Evolutionary conservation across 1,140 invertebrate genomes (phyloP).

Genomic region (Arctopsyche grandis): DNA sequence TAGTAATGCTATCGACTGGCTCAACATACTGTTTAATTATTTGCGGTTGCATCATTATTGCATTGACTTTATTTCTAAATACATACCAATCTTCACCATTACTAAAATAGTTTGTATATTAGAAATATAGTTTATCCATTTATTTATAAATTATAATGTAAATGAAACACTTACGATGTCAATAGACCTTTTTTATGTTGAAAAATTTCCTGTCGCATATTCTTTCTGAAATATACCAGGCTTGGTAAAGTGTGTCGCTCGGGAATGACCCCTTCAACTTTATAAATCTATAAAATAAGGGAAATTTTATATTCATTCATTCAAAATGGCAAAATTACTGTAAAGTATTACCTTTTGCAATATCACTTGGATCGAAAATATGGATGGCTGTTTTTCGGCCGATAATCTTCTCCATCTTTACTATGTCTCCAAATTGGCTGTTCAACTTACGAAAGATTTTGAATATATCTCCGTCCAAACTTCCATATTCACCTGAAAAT

Average conservation of each 20-base stretch:
- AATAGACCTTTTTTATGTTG: slow-evolving; percentile 28
- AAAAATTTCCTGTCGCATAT: slow-evolving; percentile 35
- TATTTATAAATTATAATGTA: not conserved
- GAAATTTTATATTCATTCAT: slow-evolving; percentile 1
- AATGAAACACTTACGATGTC: slow-evolving; percentile 30
- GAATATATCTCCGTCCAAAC: not conserved
- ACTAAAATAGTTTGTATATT: not conserved
- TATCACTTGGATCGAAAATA: slow-evolving; percentile 41
- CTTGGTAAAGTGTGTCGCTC: slow-evolving; percentile 34
- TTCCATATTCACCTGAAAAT: slow-evolving; percentile 39
- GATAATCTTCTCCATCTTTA: slow-evolving; percentile 34
- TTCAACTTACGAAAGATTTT: not conserved
- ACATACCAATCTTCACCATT: slow-evolving; percentile 42
- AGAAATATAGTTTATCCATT: not conserved
- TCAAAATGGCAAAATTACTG: no score
- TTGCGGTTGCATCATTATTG: slow-evolving; percentile 39
- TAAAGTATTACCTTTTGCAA: slow-evolving; percentile 51
- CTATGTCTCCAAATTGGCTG: slow-evolving; percentile 34
- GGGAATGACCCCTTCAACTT: slow-evolving; percentile 31
- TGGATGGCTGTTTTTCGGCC: slow-evolving; percentile 22
- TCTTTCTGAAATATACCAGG: slow-evolving; percentile 27
- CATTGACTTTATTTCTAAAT: slow-evolving; percentile 39
- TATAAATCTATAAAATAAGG: no score
- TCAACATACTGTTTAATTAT: slow-evolving; percentile 34
- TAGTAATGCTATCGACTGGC: slow-evolving; percentile 24